These are phyloP conservation scores for Ceraclea dissimilis DNA, from an alignment of 2,888 invertebrate species.

Conservation along the genomic window DNA sequence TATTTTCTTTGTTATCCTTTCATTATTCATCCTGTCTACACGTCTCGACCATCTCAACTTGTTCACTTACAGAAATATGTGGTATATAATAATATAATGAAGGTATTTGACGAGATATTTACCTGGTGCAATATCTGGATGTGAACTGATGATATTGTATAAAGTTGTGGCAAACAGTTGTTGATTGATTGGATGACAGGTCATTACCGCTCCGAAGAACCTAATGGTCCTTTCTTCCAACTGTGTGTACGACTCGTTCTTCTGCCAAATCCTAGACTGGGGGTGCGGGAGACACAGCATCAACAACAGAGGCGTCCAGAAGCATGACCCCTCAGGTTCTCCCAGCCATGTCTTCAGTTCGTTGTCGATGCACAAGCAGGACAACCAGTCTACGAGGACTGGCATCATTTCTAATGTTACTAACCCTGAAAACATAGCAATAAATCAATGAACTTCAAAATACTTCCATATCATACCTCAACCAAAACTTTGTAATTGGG, in stretches of 20 bases:
- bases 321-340: conserved; percentile 66
- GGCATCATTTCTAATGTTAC: conserved; percentile 47
- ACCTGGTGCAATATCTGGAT: conserved; percentile 30
- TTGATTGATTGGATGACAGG: conserved; percentile 80
- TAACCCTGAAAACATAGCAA: conserved; percentile 5
- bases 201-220: conserved; percentile 74
- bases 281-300: conserved; percentile 61
- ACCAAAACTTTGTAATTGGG: background rate
- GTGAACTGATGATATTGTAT: conserved; percentile 64
- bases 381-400: conserved; percentile 71
- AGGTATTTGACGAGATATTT: no score
- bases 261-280: conserved; percentile 39
- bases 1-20: no score
- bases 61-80: no score
- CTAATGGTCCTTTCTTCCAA: conserved; percentile 73
- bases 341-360: conserved; percentile 86
- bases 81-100: no score
- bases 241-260: conserved; percentile 45
- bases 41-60: no score
- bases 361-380: conserved; percentile 71
- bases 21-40: no score
- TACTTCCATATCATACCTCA: no score
- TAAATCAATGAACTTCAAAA: background rate
- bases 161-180: conserved; percentile 72
- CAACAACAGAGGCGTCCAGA: conserved; percentile 77